Conservation (phyloP, 2,888 invertebrate genomes). For the Lacanobia wlatinum region DNA sequence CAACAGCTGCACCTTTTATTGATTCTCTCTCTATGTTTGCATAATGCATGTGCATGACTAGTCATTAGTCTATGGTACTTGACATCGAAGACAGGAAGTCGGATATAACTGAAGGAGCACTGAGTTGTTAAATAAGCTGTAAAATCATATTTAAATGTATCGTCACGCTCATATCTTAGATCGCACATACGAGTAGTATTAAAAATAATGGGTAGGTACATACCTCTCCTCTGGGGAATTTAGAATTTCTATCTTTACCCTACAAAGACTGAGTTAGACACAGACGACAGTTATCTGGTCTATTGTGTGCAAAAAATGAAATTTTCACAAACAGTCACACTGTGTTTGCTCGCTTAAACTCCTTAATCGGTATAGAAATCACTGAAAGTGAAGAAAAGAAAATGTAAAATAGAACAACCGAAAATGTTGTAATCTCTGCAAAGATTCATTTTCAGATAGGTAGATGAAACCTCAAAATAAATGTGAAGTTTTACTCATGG, state of each 20-base stretch:
- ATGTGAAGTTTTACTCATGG: conserved; percentile 17
- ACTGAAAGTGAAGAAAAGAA: neutral
- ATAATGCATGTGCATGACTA: conserved; percentile 73
- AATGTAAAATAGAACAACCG: neutral
- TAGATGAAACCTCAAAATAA: conserved; percentile 6
- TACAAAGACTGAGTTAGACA: neutral
- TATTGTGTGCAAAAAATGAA: conserved; percentile 16
- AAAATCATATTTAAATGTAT: conserved; percentile 39
- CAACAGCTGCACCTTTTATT: conserved; percentile 66
- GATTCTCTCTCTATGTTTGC: conserved; percentile 62
- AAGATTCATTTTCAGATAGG: neutral
- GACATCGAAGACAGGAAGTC: conserved; percentile 80
- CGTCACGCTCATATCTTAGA: conserved; percentile 36
- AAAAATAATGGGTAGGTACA: neutral
- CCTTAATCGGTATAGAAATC: conserved; percentile 16
- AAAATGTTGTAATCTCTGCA: neutral
- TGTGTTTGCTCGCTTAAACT: conserved; percentile 1
- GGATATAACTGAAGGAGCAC: conserved; percentile 58
- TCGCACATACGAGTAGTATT: neutral
- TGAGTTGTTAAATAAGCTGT: conserved; percentile 40
- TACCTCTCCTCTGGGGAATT: neutral
- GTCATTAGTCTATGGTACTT: conserved; percentile 72
- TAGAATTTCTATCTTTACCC: conserved; percentile 11
- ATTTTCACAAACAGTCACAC: conserved; percentile 1
- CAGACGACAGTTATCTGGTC: neutral